phyloP scores from a whole-genome alignment of 2,797 vertebrate genomes.

The Hydrophis major region DNA sequence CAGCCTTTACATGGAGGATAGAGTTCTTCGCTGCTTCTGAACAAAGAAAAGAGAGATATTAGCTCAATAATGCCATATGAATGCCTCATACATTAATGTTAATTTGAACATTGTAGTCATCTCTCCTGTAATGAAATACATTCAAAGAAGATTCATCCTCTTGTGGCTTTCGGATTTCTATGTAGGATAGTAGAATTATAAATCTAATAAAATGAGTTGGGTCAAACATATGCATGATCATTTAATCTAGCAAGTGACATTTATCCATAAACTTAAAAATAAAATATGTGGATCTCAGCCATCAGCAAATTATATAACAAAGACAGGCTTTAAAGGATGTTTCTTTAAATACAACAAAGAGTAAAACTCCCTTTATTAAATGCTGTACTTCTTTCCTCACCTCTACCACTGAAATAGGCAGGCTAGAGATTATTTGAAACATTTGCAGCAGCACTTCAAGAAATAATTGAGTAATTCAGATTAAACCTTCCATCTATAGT shows the following conservation, averaged over 20 bases:
- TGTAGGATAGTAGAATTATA: not conserved
- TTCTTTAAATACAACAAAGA: not conserved
- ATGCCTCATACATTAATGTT: not conserved
- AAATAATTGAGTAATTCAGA: not conserved
- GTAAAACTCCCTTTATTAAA: not conserved
- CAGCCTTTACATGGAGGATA: constrained; percentile 81
- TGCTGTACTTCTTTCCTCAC: not conserved
- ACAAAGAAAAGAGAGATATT: constrained; percentile 2
- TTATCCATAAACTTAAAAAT: not conserved
- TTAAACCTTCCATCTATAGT: not conserved
- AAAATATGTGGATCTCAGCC: not conserved
- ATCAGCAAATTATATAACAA: not conserved
- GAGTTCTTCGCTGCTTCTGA: constrained; percentile 70
- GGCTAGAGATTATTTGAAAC: not conserved
- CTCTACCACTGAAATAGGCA: not conserved
- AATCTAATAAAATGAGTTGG: not conserved
- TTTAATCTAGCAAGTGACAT: not conserved
- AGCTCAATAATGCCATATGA: not conserved
- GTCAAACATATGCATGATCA: not conserved
- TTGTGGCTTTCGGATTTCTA: not conserved
- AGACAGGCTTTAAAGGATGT: not conserved
- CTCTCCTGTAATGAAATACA: not conserved
- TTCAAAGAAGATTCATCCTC: not conserved
- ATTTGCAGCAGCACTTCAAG: not conserved
- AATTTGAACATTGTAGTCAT: not conserved